Evolutionary conservation across 2,888 invertebrate species (phyloP).

Genomic region (Erpobdella octoculata): DNA sequence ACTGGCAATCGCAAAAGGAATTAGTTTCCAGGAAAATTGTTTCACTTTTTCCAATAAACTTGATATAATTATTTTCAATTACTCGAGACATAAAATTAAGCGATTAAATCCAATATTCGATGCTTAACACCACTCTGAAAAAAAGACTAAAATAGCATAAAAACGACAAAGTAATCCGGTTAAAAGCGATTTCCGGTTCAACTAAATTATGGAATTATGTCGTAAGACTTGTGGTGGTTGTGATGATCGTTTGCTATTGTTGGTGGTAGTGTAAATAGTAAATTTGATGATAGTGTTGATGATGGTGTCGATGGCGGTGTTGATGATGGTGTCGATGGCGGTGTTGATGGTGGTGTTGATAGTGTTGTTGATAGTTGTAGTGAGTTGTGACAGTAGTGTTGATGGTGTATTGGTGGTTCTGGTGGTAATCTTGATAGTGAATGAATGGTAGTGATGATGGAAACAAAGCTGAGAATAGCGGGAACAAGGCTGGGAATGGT

Average conservation of each 20-base stretch:
- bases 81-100: no score
- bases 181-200: no score
- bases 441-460: background rate
- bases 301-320: conserved; percentile 1
- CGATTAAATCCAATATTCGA: no score
- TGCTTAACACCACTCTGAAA: no score
- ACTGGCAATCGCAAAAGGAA: no score
- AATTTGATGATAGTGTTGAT: background rate
- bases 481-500: background rate
- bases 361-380: background rate
- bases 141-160: no score
- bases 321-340: background rate
- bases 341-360: background rate
- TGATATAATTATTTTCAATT: no score
- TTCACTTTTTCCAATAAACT: no score
- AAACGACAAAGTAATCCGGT: no score
- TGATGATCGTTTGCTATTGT: background rate
- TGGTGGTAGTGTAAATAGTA: background rate
- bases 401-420: background rate
- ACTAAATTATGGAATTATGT: no score
- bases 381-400: background rate
- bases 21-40: no score
- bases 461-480: background rate
- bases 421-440: background rate
- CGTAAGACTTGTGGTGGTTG: background rate